Percentiles rank a stretch among this genome's conserved stretches.
phyloP scores from a whole-genome alignment of 1,140 invertebrate genomes.

The Monochamus saltuarius region DNA sequence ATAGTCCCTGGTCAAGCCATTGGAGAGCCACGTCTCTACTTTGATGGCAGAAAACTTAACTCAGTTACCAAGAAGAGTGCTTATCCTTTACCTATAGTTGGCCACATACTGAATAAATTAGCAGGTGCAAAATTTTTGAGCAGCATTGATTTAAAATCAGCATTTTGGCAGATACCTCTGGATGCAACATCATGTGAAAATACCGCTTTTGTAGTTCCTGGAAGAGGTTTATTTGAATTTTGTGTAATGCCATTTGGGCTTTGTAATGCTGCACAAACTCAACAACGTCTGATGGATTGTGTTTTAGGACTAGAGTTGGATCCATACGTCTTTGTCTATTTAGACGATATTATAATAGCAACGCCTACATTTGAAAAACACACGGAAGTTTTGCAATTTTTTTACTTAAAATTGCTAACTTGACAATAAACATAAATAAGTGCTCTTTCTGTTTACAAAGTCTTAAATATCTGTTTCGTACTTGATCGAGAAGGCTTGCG shows the following conservation, averaged over 20 bases:
- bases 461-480: conserved; percentile 46
- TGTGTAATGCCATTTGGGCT: conserved; percentile 22
- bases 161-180: background rate
- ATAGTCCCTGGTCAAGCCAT: conserved; percentile 18
- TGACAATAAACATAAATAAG: conserved; percentile 30
- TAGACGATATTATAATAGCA: conserved; percentile 46
- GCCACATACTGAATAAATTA: conserved; percentile 38
- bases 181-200: conserved; percentile 6
- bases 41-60: background rate
- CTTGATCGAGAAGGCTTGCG: conserved; percentile 44
- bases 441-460: conserved; percentile 22
- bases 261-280: conserved; percentile 5
- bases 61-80: background rate
- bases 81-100: conserved; percentile 28
- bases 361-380: conserved; percentile 38
- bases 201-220: conserved; percentile 50
- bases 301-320: conserved; percentile 1
- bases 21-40: background rate
- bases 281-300: conserved; percentile 3
- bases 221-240: conserved; percentile 39
- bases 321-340: conserved; percentile 26
- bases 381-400: conserved; percentile 25
- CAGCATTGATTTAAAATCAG: background rate
- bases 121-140: conserved; percentile 38
- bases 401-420: conserved; percentile 24